Evolutionary conservation across 37 sponge, comb jelly and placozoan species (phyloP).

Genomic region (Spongia lamella): DNA sequence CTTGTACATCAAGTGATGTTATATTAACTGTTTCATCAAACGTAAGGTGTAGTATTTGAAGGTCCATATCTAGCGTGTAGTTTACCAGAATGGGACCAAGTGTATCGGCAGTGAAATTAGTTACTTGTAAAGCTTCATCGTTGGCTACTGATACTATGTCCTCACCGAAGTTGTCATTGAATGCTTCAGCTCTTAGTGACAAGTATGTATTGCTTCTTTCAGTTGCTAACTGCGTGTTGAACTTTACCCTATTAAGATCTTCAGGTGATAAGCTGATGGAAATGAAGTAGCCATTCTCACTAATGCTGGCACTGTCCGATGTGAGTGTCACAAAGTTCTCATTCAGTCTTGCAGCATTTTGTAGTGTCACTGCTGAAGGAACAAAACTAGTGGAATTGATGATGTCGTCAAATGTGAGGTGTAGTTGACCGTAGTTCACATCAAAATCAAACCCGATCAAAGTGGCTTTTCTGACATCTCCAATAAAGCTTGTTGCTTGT

Average conservation of each 20-base stretch:
- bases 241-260: slow-evolving; percentile 78
- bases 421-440: slow-evolving; percentile 68
- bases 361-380: slow-evolving; percentile 67
- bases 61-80: slow-evolving; percentile 68
- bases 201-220: slow-evolving; percentile 42
- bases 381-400: slow-evolving; percentile 68
- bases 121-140: slow-evolving; percentile 55
- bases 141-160: slow-evolving; percentile 54
- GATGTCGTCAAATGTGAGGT: slow-evolving; percentile 93
- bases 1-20: slow-evolving; percentile 45
- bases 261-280: slow-evolving; percentile 56
- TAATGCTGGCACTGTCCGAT: slow-evolving; percentile 43
- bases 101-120: slow-evolving; percentile 52
- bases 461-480: slow-evolving; percentile 53
- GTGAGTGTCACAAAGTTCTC: slow-evolving; percentile 53
- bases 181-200: slow-evolving; percentile 73
- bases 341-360: slow-evolving; percentile 29
- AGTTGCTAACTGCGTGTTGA: slow-evolving; percentile 64
- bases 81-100: slow-evolving; percentile 62
- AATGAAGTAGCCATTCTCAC: slow-evolving; percentile 78
- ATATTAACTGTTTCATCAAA: slow-evolving; percentile 86
- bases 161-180: slow-evolving; percentile 72
- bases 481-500: slow-evolving; percentile 35
- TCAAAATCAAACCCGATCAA: slow-evolving; percentile 76
- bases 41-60: slow-evolving; percentile 47